Percentiles rank a stretch among this genome's conserved stretches.
phyloP scores from a whole-genome alignment of 2,888 invertebrate genomes.

The Scelioninae gen. 2 region DNA sequence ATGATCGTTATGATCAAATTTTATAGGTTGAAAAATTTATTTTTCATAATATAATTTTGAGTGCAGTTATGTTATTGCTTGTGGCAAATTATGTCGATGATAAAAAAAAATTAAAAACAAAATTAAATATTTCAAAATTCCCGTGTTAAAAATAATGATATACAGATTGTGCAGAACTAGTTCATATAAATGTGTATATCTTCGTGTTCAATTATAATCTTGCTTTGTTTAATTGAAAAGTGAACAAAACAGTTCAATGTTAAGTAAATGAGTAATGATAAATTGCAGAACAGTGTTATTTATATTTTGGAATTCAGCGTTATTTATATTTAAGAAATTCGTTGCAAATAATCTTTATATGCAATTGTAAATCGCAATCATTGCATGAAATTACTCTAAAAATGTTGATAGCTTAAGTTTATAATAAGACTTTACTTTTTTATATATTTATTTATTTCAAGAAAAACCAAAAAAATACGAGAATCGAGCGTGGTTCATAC shows the following conservation, averaged over 20 bases:
- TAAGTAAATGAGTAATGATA: not conserved
- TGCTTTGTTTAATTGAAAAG: not conserved
- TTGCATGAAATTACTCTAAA: too few species aligned
- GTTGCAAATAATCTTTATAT: too few species aligned
- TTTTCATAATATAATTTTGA: constrained; percentile 3
- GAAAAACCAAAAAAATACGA: constrained; percentile 29
- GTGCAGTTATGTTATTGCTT: not conserved
- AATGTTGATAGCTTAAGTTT: too few species aligned
- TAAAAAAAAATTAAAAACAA: not conserved
- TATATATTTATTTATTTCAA: constrained; percentile 28
- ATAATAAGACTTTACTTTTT: too few species aligned
- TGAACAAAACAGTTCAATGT: not conserved
- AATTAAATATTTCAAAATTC: constrained; percentile 4
- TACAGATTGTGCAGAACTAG: not conserved
- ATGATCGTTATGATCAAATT: not conserved
- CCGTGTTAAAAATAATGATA: not conserved
- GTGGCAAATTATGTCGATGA: not conserved
- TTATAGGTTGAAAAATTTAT: not conserved
- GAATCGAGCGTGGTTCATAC: constrained; percentile 43
- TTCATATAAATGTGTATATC: not conserved
- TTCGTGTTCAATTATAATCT: not conserved
- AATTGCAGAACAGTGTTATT: not conserved
- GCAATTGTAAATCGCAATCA: too few species aligned
- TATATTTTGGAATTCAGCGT: constrained; percentile 6
- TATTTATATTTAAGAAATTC: too few species aligned